phyloP scores from a whole-genome alignment of 2,113 vertebrate species.

The Microcebus griseorufus region DNA sequence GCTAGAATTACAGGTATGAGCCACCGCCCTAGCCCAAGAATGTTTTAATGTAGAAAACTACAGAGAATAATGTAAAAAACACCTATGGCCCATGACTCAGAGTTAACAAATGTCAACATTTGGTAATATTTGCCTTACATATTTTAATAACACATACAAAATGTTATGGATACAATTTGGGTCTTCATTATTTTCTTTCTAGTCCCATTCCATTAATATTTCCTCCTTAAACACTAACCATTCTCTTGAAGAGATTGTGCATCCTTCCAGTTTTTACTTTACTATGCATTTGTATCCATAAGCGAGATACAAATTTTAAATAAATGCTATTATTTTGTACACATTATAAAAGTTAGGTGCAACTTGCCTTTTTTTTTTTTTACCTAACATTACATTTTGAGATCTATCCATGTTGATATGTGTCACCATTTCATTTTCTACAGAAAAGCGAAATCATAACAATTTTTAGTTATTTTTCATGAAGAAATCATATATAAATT shows the following conservation, averaged over 20 bases:
- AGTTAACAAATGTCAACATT: background rate
- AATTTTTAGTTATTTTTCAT: slow-evolving; percentile 25
- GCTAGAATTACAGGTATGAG: too few species aligned
- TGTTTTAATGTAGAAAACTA: background rate
- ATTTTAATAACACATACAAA: background rate
- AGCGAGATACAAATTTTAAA: background rate
- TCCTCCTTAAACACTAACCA: background rate
- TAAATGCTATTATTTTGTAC: background rate
- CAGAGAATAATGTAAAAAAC: background rate
- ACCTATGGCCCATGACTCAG: background rate
- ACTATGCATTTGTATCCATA: background rate
- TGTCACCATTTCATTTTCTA: background rate
- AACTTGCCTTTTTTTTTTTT: background rate
- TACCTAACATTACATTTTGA: background rate
- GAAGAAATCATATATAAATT: background rate
- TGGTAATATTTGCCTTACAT: background rate
- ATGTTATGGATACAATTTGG: background rate
- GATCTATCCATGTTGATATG: background rate
- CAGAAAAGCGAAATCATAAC: background rate
- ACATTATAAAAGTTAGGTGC: background rate
- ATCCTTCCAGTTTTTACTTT: background rate
- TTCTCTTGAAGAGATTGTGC: background rate
- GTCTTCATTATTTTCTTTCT: background rate
- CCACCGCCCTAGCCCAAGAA: too few species aligned
- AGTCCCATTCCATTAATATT: background rate